Evolutionary conservation across 2,888 invertebrate genomes (phyloP).

Genomic region (Lithophane semibrunnea): DNA sequence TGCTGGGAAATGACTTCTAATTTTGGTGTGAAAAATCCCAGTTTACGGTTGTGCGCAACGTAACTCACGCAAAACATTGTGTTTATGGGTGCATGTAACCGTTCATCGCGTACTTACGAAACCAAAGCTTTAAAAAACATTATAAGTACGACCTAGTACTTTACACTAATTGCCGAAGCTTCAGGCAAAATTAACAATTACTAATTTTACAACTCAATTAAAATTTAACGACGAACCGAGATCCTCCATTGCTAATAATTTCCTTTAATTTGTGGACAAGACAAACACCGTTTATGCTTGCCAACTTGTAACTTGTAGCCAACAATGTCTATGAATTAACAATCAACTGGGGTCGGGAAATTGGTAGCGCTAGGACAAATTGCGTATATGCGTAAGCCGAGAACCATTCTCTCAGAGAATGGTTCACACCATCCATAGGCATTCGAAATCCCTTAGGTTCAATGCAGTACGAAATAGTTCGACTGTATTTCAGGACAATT

Average conservation of each 20-base stretch:
- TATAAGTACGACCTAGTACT: not conserved
- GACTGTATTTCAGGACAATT: conserved; percentile 47
- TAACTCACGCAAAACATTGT: no score
- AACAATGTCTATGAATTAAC: conserved; percentile 84
- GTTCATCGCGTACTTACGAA: not conserved
- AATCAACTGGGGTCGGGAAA: conserved; percentile 78
- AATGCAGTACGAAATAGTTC: conserved; percentile 70
- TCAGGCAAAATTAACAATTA: conserved; percentile 21
- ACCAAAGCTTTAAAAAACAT: not conserved
- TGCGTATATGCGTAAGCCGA: conserved; percentile 72
- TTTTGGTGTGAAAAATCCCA: no score
- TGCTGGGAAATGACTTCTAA: no score
- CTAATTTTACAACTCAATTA: conserved; percentile 43
- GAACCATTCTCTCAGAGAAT: conserved; percentile 71
- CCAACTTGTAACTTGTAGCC: conserved; percentile 75
- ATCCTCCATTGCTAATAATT: conserved; percentile 67
- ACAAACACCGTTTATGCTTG: conserved; percentile 73
- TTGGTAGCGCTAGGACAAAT: conserved; percentile 76
- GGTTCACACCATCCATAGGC: conserved; percentile 66
- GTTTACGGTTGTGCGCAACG: no score
- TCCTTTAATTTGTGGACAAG: conserved; percentile 68
- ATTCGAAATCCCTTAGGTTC: conserved; percentile 67
- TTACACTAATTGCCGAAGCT: conserved; percentile 22
- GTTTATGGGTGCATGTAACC: not conserved
- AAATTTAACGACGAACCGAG: conserved; percentile 46